Percentiles rank a stretch among this genome's conserved stretches.
Conservation (phyloP, 2,797 vertebrate genomes). For the Neostethus bicornis region DNA sequence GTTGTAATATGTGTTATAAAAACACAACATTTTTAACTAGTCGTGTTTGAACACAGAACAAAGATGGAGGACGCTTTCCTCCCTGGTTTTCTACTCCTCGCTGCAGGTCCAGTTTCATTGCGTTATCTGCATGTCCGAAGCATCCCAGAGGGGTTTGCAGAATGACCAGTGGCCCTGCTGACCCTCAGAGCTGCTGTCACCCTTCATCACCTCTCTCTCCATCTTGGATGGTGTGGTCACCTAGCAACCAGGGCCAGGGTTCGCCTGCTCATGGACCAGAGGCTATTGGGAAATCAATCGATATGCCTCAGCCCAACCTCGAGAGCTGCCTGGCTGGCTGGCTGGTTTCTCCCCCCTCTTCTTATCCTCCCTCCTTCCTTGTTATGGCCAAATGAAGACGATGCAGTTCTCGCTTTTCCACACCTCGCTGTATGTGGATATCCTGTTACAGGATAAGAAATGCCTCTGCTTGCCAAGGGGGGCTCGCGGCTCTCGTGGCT, state of each 20-base stretch:
- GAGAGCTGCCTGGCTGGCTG: constrained; percentile 68
- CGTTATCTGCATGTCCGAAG: constrained; percentile 75
- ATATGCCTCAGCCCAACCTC: constrained; percentile 78
- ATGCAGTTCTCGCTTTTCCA: constrained; percentile 76
- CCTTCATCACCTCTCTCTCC: constrained; percentile 82
- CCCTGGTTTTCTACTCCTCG: constrained; percentile 12
- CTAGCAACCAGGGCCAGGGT: constrained; percentile 86
- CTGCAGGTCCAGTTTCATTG: constrained; percentile 70
- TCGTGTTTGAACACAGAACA: constrained; percentile 40
- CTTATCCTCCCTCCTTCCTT: constrained; percentile 53
- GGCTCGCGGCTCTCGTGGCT: constrained; percentile 59
- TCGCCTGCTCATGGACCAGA: constrained; percentile 84
- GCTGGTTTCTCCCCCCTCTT: constrained; percentile 19
- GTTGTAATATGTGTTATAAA: constrained; percentile 22
- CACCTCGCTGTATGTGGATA: constrained; percentile 70
- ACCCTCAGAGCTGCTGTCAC: constrained; percentile 81
- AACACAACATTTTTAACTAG: constrained; percentile 5
- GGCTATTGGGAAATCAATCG: constrained; percentile 85
- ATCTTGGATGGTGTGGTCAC: constrained; percentile 86
- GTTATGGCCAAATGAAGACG: constrained; percentile 76
- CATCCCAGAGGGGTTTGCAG: constrained; percentile 75
- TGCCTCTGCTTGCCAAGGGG: constrained; percentile 68
- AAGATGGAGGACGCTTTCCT: constrained; percentile 40
- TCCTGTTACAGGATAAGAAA: constrained; percentile 75
- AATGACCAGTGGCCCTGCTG: constrained; percentile 81